Base-by-base conservation (phyloP, 2,113 vertebrate species). In the Pogonocichla stellata region DNA sequence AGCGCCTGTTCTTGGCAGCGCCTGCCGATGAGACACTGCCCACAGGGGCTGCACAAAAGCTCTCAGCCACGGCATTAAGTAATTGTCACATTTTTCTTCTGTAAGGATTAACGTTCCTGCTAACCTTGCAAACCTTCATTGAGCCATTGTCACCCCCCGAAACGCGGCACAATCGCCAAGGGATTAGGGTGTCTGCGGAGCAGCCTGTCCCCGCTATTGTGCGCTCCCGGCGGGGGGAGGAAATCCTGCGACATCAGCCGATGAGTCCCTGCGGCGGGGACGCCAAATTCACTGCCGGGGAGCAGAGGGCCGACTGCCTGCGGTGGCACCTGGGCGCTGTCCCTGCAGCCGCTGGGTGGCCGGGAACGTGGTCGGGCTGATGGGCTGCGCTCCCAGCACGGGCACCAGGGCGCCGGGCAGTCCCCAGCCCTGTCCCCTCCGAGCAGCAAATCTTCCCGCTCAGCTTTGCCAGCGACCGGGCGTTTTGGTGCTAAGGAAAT, bases 101-200 rank as follows among this genome's bases (percentile, higher is more conserved):
- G 96, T 81, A 92, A 80, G 97, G 97, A 98, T 98, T 98, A 98
- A 60, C 74, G 28, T 95, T 98, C 97, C 92, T 97, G 98, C 97
- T 96, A 97, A 96, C 97, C 95, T 97, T 98, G 98, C 98, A 98
- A 91, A 94, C 92, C 79, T 91, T 47, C 92, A 95, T 91, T 96
- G 95, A 97, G 91, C 91, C 96, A 42, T 96, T 96, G 97, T 96
- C 97, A 80, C 95, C 90, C 89, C 88, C 75, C 88, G 93, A 95
- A 91, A 98, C 4, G 92, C 93, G 51, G 97, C 96, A 97, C 97
- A 96, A 97, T 97, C 80, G 64, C 97, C 78, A 48, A 43, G 95
- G 95, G 97, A 98, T 98, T 98, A 97, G 91, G 92, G 75, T 98
- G 98, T 98, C 98, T 98, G 97, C 73, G 80, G 92, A 95, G 95